Conservation (phyloP, 2,113 vertebrate genomes). For the Campylomormyrus tamandua region DNA sequence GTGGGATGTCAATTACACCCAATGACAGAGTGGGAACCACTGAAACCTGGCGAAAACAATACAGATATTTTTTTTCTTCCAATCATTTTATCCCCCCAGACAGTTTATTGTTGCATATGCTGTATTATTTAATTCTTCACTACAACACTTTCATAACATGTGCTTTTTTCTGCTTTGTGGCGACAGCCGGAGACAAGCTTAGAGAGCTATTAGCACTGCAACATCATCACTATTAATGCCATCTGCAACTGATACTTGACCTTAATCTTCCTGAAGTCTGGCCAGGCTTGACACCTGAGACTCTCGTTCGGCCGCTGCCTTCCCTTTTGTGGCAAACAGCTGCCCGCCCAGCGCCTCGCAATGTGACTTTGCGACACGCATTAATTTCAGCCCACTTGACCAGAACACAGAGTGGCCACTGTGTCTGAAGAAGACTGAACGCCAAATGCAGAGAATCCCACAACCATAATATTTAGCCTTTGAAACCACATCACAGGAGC, state of each 20-base stretch:
- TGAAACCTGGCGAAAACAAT: background rate
- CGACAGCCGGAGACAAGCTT: background rate
- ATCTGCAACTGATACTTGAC: conserved; percentile 56
- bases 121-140: background rate
- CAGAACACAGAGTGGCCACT: conserved; percentile 11
- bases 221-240: conserved; percentile 60
- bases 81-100: background rate
- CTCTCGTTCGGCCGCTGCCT: conserved; percentile 20
- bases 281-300: conserved; percentile 54
- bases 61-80: background rate
- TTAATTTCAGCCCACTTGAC: conserved; percentile 40
- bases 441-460: conserved; percentile 3
- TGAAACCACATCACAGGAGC: conserved; percentile 52
- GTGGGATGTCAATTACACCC: background rate
- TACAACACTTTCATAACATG: background rate
- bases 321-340: conserved; percentile 34
- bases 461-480: conserved; percentile 33
- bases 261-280: conserved; percentile 50
- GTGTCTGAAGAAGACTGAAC: conserved; percentile 5
- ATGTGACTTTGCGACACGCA: conserved; percentile 36
- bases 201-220: conserved; percentile 48
- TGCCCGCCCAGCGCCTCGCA: conserved; percentile 43
- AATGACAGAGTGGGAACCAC: background rate
- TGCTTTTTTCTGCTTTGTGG: background rate
- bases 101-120: background rate